Conservation (phyloP, 2,113 vertebrate species). For the Bubalus kerabau region DNA sequence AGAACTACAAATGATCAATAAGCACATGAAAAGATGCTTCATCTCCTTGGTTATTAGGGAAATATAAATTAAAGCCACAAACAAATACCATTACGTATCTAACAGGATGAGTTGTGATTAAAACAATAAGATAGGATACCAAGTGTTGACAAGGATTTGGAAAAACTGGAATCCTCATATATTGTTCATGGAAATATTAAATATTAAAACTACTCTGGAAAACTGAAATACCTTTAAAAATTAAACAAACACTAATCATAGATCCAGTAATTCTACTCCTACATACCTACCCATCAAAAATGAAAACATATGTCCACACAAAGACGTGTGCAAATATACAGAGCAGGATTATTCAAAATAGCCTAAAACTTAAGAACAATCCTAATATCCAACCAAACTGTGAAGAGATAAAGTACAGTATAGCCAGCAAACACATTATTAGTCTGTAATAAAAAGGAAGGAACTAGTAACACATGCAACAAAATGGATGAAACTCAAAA, state of each 20-base stretch:
- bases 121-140: background rate
- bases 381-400: background rate
- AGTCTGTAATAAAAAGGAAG: background rate
- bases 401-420: background rate
- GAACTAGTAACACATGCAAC: background rate
- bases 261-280: background rate
- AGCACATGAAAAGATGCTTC: background rate
- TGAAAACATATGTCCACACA: background rate
- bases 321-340: background rate
- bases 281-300: background rate
- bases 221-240: background rate
- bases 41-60: background rate
- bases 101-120: background rate
- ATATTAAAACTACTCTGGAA: background rate
- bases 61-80: background rate
- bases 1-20: background rate
- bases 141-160: background rate
- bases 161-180: background rate
- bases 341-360: background rate
- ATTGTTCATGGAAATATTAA: background rate
- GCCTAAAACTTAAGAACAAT: background rate
- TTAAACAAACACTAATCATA: background rate
- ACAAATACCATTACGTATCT: background rate
- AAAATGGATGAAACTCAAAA: background rate
- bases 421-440: background rate